Percentiles rank a stretch among this genome's conserved stretches.
Conservation (phyloP, 2,797 vertebrate species). For the Sebastolobus alascanus region DNA sequence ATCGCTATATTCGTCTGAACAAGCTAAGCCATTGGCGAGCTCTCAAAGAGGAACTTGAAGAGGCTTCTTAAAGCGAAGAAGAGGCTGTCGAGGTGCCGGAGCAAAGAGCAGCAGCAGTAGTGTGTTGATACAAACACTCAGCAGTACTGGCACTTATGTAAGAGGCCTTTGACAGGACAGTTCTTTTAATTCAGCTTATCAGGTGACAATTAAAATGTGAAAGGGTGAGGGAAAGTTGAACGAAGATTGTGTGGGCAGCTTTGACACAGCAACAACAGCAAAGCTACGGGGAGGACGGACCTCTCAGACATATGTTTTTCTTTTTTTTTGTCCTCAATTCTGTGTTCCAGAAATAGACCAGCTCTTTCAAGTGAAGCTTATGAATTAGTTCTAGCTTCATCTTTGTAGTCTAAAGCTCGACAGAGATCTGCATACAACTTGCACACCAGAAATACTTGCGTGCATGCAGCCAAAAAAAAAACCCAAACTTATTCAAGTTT, state of each 20-base stretch:
- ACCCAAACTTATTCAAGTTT: not conserved
- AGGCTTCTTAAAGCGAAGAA: conserved; percentile 30
- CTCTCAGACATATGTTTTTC: not conserved
- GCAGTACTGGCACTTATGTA: not conserved
- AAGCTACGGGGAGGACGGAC: not conserved
- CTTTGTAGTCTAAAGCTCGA: not conserved
- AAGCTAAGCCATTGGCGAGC: conserved; percentile 34
- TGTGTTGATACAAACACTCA: conserved; percentile 26
- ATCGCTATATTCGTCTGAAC: conserved; percentile 34
- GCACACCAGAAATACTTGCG: no score
- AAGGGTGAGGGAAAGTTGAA: not conserved
- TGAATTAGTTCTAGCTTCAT: not conserved
- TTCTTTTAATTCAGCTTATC: conserved; percentile 1
- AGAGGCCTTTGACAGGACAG: conserved; percentile 16
- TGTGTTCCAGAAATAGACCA: conserved; percentile 22
- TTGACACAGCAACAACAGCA: not conserved
- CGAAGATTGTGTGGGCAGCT: conserved; percentile 3
- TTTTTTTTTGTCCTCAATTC: not conserved
- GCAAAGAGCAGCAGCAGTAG: conserved; percentile 49
- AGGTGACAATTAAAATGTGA: conserved; percentile 45
- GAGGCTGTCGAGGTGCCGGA: conserved; percentile 11
- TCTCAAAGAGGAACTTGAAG: conserved; percentile 35
- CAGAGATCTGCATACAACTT: not conserved
- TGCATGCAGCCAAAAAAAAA: not conserved
- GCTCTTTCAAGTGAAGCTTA: not conserved